phyloP scores from a whole-genome alignment of 2,888 invertebrate species.

The Eristalis intricaria region DNA sequence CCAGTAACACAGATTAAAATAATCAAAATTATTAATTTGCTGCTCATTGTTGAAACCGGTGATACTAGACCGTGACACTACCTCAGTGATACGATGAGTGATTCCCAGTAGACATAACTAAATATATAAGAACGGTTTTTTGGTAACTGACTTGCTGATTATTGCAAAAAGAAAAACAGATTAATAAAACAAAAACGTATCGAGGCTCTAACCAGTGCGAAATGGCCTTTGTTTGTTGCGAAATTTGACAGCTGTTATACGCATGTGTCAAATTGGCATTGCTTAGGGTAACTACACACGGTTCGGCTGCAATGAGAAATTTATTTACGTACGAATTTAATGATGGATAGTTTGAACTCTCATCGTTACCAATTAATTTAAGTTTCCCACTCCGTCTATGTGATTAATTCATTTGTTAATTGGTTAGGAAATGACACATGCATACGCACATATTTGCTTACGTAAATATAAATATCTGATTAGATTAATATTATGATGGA shows the following conservation, averaged over 20 bases:
- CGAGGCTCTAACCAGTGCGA: neutral
- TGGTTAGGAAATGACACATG: too few relatives aligned
- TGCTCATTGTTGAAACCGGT: constrained; percentile 17
- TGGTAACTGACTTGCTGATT: neutral
- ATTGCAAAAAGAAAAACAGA: neutral
- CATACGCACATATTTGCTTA: too few relatives aligned
- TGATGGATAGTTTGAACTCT: neutral
- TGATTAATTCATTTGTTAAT: neutral
- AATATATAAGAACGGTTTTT: neutral
- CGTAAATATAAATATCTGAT: too few relatives aligned
- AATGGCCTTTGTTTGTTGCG: constrained; percentile 41
- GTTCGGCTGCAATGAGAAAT: neutral
- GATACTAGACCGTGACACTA: neutral
- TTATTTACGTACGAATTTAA: neutral
- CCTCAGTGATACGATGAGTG: neutral
- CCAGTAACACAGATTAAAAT: constrained; percentile 24
- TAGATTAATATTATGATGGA: too few relatives aligned
- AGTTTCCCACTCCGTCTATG: neutral
- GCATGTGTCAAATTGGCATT: neutral
- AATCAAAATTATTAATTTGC: neutral
- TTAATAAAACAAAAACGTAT: neutral
- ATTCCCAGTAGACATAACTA: neutral
- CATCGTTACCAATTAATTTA: neutral
- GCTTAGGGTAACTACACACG: constrained; percentile 19
- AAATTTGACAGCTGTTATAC: constrained; percentile 28